Percentiles rank a stretch among this genome's conserved stretches.
Conservation (phyloP, 2,888 invertebrate species). For the Pachycephus smyrnensis region DNA sequence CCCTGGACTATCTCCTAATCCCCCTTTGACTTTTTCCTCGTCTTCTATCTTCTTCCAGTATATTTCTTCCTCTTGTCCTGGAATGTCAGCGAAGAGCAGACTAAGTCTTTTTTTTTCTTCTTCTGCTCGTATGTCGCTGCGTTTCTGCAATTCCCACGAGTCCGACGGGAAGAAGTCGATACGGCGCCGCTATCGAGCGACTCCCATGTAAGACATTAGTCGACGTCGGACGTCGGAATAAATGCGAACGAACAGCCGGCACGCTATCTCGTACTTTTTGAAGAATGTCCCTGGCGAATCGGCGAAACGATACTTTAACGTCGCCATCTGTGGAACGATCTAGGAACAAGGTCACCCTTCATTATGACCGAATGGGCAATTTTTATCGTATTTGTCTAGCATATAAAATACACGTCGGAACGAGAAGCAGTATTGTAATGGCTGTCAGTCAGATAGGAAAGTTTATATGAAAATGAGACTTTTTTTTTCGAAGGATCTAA, state of each 20-base stretch:
- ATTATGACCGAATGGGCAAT: not conserved
- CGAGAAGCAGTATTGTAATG: not conserved
- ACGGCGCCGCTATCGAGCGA: constrained; percentile 34
- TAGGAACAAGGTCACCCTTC: not conserved
- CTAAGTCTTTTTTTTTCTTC: not conserved
- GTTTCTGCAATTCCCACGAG: not conserved
- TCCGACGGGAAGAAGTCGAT: not conserved
- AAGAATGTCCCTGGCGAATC: constrained; percentile 34
- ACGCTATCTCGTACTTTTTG: constrained; percentile 36
- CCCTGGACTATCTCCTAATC: not conserved
- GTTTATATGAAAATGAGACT: not conserved
- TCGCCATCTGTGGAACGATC: constrained; percentile 25
- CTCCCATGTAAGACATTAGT: constrained; percentile 40
- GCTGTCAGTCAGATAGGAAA: not conserved
- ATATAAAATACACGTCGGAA: not conserved
- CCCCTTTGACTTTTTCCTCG: not conserved
- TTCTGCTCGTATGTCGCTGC: not conserved
- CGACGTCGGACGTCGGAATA: constrained; percentile 38
- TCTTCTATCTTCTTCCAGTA: not conserved
- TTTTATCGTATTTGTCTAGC: not conserved
- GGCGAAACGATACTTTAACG: constrained; percentile 39
- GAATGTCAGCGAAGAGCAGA: not conserved
- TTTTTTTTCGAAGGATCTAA: not conserved
- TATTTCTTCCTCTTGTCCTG: not conserved
- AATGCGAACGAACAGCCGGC: constrained; percentile 38